Base-by-base conservation (phyloP, 2,797 vertebrate species). In the Cyclura pinguis region DNA sequence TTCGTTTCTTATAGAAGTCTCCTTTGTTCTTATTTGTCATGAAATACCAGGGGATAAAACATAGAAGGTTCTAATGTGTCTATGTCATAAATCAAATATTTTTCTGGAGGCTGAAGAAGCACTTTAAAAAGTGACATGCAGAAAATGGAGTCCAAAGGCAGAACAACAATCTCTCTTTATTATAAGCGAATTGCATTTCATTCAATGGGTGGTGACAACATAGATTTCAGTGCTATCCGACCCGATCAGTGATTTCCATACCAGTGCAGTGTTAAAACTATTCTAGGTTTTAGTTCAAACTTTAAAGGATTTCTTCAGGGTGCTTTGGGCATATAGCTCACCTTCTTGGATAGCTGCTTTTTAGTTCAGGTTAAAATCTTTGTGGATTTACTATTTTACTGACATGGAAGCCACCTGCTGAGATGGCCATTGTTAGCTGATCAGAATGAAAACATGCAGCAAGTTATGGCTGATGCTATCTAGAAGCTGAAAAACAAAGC, bases 31-130 rank as follows among this genome's bases (percentile, higher is more conserved):
- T 88, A 88, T 94, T 92, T 94, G 93, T 96, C 86, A 83, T 80
- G 50, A 93, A 91, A 87, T 87, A 59, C 77, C 64, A 91, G 94
- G 93, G 92, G 77, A 94, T 93, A 94, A 94, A 94, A 93, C 80
- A 90, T 92, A 84, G 88, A 77, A 94, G 89, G 52, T 94, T 94
- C 27, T 29, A 84, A 59, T 80, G 74, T 93, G 89, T 91, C 91
- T 85, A 59, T 91, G 83, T 93, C 94, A 95, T 96, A 95, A 96
- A 94, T 96, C 93, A 94, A 94, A 92, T 4, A 38, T 95, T 96
- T 93, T 89, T 67, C 89, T 94, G 81, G 89, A 93, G 85, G 92
- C 93, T 92, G 94, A 90, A 55, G 10, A 59, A 27, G 5, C 59
- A 85, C 77, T 94, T 91, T 55, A 90, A 94, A 89, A 35, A 88